Percentiles rank a stretch among this genome's conserved stretches.
These are phyloP conservation scores for Pandemis corylana DNA, from an alignment of 2,888 invertebrate species.

Conservation along the genomic window DNA sequence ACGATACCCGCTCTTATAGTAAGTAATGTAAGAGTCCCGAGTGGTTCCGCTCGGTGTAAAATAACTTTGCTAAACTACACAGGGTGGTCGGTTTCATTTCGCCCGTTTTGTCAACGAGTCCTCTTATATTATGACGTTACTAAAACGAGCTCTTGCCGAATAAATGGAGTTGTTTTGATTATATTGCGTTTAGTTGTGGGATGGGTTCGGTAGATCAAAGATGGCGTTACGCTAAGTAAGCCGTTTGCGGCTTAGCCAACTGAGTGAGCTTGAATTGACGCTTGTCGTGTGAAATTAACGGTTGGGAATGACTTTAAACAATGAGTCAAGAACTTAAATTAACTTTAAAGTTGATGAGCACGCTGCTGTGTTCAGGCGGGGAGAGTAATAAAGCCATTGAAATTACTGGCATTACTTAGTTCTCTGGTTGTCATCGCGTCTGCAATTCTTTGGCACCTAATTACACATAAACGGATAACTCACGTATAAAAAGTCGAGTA, in stretches of 20 bases:
- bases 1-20: background rate
- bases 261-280: background rate
- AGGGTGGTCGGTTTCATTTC: conserved; percentile 36
- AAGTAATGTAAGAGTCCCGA: background rate
- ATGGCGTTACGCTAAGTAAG: background rate
- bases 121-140: conserved; percentile 34
- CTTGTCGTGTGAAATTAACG: conserved; percentile 1
- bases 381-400: too few species aligned
- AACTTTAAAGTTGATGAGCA: too few species aligned
- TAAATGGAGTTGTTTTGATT: conserved; percentile 36
- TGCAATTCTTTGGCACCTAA: too few species aligned
- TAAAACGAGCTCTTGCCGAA: conserved; percentile 28
- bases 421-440: too few species aligned
- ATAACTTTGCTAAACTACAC: conserved; percentile 31
- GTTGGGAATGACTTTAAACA: background rate
- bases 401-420: too few species aligned
- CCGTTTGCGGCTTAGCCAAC: background rate
- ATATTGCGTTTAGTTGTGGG: conserved; percentile 23
- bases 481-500: too few species aligned
- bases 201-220: conserved; percentile 24
- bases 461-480: too few species aligned
- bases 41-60: background rate
- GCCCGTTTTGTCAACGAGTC: conserved; percentile 34
- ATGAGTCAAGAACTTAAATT: background rate
- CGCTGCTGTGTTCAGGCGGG: too few species aligned